A percentile compares a stretch with the other conserved stretches of the same genome.
These are phyloP conservation scores for Aselliscus stoliczkanus DNA, from an alignment of 2,797 vertebrate genomes.

Conservation along the genomic window DNA sequence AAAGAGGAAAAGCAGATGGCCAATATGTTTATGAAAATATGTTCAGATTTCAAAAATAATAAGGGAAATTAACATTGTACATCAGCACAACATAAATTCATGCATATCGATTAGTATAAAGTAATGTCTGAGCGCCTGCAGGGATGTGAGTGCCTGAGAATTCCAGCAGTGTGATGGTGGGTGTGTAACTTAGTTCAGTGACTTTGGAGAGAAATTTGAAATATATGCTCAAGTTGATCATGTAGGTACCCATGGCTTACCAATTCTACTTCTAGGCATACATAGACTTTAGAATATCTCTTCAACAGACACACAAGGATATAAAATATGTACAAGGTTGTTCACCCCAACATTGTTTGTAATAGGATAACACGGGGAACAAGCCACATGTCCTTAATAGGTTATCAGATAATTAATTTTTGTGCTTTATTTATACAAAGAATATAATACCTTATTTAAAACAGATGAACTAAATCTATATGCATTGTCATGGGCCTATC, in stretches of 20 bases:
- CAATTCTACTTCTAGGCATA: background rate
- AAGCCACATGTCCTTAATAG: background rate
- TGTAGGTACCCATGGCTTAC: background rate
- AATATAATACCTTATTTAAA: background rate
- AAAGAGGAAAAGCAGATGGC: background rate
- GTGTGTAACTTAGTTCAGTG: background rate
- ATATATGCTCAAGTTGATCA: background rate
- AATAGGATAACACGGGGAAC: background rate
- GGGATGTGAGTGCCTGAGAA: background rate
- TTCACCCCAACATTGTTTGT: background rate
- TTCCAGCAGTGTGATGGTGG: background rate
- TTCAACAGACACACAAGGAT: background rate
- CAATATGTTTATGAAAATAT: background rate
- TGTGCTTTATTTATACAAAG: background rate
- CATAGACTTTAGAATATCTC: background rate
- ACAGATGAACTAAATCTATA: background rate
- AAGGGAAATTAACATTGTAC: background rate
- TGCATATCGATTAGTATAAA: background rate
- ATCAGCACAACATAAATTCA: background rate
- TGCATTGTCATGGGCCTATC: background rate
- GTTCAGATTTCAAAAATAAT: background rate
- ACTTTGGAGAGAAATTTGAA: background rate
- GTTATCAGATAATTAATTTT: background rate
- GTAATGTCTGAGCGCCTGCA: background rate
- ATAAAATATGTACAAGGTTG: background rate